Base-by-base conservation (phyloP, 1,140 invertebrate genomes). In the Drosophila asahinai region DNA sequence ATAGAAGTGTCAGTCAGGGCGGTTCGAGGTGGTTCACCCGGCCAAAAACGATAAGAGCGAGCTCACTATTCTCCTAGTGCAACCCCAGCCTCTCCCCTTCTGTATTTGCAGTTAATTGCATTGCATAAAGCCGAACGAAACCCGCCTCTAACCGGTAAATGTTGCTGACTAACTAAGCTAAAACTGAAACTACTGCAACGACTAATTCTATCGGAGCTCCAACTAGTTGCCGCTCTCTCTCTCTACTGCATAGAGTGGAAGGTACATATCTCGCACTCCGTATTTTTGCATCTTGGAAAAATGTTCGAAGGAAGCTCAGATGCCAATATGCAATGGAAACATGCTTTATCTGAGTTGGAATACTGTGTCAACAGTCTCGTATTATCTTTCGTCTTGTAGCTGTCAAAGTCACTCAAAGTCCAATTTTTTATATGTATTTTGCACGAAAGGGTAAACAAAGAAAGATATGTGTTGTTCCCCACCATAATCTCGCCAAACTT, bases 81-180 rank as follows among this genome's bases (percentile, higher is more conserved):
- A 47, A 40, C 40, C 17, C 30, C 40, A 25, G 22, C 15, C 60
- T 54, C 57, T 40, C 30, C 54, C 48, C 48, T 33, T 19, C 42
- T n/a, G 15, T 25, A 40, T 74, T 66, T 52, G 33, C 49, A 68
- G 30, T 60, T 78, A 80, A 87, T 77, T 83, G 68, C 67, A 86
- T 61, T 86, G 78, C 78, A 73, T 52, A 62, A 49, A 77, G 63
- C 47, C 64, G 43, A 27, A 15, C 75, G 40, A 75, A 80, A 77
- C 62, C 63, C 36, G 77, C 81, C 71, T 80, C 47, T 72, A 77
- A 70, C 82, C 66, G 52, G 65, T 76, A 76, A 82, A 64, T 33
- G 49, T 43, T 61, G 65, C 62, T 54, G 48, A 48, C 45, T 75
- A 58, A 58, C 59, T 80, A 75, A 60, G 25, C 55, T 51, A 62